A percentile compares a stretch with the other conserved stretches of the same genome.
Evolutionary conservation across 2,797 vertebrate species (phyloP).

Genomic region (Tauraco hartlaubi): DNA sequence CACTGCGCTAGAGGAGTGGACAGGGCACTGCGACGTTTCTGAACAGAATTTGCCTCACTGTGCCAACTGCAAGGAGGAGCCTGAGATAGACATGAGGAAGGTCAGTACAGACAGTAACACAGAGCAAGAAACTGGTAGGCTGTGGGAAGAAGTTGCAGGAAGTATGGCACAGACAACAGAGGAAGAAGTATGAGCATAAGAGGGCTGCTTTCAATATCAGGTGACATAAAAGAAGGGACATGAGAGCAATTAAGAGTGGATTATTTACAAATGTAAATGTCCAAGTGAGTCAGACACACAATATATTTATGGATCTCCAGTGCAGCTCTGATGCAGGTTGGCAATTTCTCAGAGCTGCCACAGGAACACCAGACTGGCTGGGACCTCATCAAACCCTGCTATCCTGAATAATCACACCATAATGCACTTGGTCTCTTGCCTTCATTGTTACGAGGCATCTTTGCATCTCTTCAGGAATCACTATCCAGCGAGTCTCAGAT

Average conservation of each 20-base stretch:
- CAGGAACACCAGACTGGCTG: not conserved
- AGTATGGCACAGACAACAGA: not conserved
- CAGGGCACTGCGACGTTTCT: not conserved
- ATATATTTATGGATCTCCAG: not conserved
- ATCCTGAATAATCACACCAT: not conserved
- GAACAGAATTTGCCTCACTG: not conserved
- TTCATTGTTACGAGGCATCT: not conserved
- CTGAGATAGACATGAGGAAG: not conserved
- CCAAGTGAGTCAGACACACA: not conserved
- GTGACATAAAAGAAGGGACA: not conserved
- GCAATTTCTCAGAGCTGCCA: not conserved
- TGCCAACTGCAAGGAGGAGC: not conserved
- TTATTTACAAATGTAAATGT: not conserved
- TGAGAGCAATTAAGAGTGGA: not conserved
- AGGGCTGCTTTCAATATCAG: not conserved
- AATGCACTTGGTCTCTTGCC: not conserved
- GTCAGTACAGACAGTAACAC: not conserved
- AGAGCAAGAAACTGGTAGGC: not conserved
- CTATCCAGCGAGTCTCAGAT: not conserved
- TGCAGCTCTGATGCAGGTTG: not conserved
- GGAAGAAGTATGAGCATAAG: not conserved
- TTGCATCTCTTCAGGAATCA: not conserved
- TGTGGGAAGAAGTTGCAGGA: not conserved
- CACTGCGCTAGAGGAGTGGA: not conserved
- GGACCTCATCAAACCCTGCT: not conserved